These are phyloP conservation scores for Polypedilum vanderplanki DNA, from an alignment of 1,140 invertebrate species.

Conservation along the genomic window DNA sequence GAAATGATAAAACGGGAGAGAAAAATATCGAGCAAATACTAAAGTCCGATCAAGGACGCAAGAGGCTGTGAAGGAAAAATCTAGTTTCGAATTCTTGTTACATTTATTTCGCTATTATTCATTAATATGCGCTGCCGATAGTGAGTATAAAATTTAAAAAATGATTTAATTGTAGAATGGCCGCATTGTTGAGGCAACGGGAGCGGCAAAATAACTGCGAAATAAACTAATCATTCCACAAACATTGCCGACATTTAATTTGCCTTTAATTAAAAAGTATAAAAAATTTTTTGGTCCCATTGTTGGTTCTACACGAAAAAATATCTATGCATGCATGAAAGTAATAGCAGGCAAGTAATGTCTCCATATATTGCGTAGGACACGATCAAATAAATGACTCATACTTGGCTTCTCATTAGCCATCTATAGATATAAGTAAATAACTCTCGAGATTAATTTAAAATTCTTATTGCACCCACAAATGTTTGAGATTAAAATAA, in stretches of 20 bases:
- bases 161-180: background rate
- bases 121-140: background rate
- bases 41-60: background rate
- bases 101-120: background rate
- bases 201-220: background rate
- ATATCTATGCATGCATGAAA: background rate
- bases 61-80: slow-evolving; percentile 1
- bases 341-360: background rate
- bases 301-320: slow-evolving; percentile 15
- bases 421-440: no score
- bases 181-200: background rate
- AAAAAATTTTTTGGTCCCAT: background rate
- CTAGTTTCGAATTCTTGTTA: slow-evolving; percentile 13
- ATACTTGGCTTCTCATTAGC: background rate
- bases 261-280: background rate
- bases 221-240: background rate
- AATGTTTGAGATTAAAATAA: background rate
- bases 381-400: background rate
- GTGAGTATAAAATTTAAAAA: background rate
- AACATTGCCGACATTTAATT: background rate
- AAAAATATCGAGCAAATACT: background rate
- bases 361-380: background rate
- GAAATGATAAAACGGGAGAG: background rate
- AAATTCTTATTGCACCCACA: slow-evolving; percentile 17
- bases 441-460: background rate